Percentiles rank a stretch among this genome's conserved stretches.
Conservation (phyloP, 2,113 vertebrate species). For the Neotragus pygmaeus region DNA sequence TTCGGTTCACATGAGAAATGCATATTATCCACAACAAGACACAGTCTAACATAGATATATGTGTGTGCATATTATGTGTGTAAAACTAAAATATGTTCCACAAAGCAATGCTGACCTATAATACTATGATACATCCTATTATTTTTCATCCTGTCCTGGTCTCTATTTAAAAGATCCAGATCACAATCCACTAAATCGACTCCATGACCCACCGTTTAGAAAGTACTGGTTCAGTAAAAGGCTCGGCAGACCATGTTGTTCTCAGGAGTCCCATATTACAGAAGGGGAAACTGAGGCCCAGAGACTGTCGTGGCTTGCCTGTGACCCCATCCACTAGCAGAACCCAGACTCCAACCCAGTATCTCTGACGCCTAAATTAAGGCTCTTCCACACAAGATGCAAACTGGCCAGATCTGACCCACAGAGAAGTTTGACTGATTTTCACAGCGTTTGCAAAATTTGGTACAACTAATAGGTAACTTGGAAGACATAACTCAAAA, state of each 20-base stretch:
- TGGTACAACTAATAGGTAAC: neutral
- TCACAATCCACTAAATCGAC: neutral
- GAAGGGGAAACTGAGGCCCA: neutral
- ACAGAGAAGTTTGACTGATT: neutral
- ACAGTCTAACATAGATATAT: too few species aligned
- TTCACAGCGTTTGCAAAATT: neutral
- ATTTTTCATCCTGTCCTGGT: neutral
- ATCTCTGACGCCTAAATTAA: neutral
- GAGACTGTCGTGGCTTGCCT: neutral
- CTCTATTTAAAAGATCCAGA: neutral
- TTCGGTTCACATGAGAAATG: neutral
- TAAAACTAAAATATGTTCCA: neutral
- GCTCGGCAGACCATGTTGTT: neutral
- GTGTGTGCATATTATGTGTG: too few species aligned
- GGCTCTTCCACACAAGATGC: neutral
- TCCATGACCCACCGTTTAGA: neutral
- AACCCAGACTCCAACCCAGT: neutral
- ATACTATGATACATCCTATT: too few species aligned
- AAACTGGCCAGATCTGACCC: neutral
- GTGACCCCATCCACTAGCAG: neutral
- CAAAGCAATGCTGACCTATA: neutral
- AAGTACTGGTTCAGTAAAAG: neutral
- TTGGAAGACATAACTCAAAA: neutral
- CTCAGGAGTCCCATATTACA: neutral
- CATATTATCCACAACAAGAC: neutral